Evolutionary conservation across 2,113 vertebrate genomes (phyloP).

Genomic region (Oceanites oceanicus): DNA sequence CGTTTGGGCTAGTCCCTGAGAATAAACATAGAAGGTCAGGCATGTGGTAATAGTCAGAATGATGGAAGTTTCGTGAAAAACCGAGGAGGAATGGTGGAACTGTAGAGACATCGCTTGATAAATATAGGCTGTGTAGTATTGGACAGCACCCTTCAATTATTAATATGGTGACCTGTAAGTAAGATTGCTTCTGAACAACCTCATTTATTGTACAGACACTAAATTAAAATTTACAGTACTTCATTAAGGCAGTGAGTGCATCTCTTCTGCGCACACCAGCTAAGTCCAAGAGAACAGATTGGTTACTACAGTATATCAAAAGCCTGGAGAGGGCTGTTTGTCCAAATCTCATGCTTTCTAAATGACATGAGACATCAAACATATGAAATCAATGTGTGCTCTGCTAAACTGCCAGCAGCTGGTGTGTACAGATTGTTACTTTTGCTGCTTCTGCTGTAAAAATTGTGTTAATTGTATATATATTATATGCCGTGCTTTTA

Average conservation of each 20-base stretch:
- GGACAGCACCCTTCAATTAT: background rate
- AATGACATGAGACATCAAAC: background rate
- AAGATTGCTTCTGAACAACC: background rate
- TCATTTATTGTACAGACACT: background rate
- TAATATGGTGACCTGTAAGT: background rate
- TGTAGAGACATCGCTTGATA: background rate
- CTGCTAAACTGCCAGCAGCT: background rate
- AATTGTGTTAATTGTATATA: background rate
- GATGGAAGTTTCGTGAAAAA: background rate
- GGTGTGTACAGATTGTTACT: background rate
- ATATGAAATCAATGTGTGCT: background rate
- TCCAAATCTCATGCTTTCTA: background rate
- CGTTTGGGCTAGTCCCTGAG: background rate
- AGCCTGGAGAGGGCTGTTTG: background rate
- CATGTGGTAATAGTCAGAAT: background rate
- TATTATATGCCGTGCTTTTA: background rate
- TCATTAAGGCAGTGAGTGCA: background rate
- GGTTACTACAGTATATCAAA: background rate
- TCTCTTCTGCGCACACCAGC: background rate
- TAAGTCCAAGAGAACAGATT: background rate
- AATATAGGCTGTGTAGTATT: background rate
- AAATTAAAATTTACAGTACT: constrained; percentile 6
- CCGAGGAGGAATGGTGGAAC: background rate
- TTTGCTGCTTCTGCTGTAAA: background rate
- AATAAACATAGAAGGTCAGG: background rate